phyloP scores from a whole-genome alignment of 2,797 vertebrate genomes.

The Pangasius macronema region DNA sequence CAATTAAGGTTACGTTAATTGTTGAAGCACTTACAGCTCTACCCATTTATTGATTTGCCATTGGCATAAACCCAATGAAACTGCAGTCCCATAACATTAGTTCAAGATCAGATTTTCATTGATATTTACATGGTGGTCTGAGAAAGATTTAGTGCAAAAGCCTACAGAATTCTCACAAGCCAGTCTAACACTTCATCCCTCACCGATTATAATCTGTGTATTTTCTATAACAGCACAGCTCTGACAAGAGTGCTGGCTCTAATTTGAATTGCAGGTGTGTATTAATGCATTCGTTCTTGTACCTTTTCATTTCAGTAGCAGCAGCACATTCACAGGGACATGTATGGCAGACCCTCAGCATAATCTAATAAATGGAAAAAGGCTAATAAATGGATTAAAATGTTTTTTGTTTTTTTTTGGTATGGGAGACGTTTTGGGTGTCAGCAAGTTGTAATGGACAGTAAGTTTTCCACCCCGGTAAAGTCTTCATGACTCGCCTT shows the following conservation, averaged over 20 bases:
- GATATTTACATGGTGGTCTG: neutral
- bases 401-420: too few relatives aligned
- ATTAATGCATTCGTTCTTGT: neutral
- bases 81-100: neutral
- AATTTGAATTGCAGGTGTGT: neutral
- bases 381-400: neutral
- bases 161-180: neutral
- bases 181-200: neutral
- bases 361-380: neutral
- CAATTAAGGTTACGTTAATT: neutral
- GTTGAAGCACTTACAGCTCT: neutral
- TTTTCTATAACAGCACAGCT: neutral
- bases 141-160: neutral
- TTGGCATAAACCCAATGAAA: neutral
- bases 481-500: neutral
- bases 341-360: neutral
- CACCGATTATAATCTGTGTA: neutral
- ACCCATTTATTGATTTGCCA: slow-evolving; percentile 4
- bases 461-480: neutral
- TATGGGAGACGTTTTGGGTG: neutral
- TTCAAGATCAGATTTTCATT: slow-evolving; percentile 6
- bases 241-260: neutral
- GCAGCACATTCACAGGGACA: neutral
- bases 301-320: neutral
- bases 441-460: neutral